Percentiles rank a stretch among this genome's conserved stretches.
Conservation (phyloP, 92 coral and sea anemone genomes). For the Heteractis magnifica region DNA sequence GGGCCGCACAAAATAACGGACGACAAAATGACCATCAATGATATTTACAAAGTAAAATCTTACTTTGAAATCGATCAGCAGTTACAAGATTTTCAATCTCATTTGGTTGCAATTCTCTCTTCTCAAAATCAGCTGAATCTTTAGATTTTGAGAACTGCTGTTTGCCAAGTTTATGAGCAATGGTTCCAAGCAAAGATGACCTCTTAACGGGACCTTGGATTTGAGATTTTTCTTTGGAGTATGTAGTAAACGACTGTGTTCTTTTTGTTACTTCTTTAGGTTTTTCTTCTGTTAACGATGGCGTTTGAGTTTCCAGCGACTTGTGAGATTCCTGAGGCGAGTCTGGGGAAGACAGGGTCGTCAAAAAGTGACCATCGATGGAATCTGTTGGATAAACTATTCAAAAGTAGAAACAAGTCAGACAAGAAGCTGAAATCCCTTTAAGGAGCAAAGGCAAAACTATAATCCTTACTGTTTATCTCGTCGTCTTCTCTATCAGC, state of each 20-base stretch:
- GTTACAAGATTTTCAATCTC: neutral
- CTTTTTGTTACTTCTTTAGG: neutral
- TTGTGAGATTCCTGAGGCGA: slow-evolving; percentile 14
- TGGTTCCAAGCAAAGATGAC: slow-evolving; percentile 58
- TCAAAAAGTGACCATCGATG: neutral
- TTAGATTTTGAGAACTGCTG: slow-evolving; percentile 20
- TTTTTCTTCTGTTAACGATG: neutral
- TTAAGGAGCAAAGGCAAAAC: neutral
- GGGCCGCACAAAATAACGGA: too few species aligned
- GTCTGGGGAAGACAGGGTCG: slow-evolving; percentile 24
- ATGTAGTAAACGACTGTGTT: neutral
- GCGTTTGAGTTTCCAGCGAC: neutral
- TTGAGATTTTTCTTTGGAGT: neutral
- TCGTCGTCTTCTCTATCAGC: slow-evolving; percentile 15
- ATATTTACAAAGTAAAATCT: neutral
- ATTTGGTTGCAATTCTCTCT: neutral
- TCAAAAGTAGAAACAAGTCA: neutral
- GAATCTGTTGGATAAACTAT: slow-evolving; percentile 20
- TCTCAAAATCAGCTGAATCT: neutral
- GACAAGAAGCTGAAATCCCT: neutral
- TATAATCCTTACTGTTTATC: slow-evolving; percentile 15
- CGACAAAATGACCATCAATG: too few species aligned
- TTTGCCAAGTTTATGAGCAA: slow-evolving; percentile 67
- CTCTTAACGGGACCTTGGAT: slow-evolving; percentile 29
- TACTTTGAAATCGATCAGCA: neutral